Conservation (phyloP, 1,140 invertebrate species). For the Tetraneura akinire region DNA sequence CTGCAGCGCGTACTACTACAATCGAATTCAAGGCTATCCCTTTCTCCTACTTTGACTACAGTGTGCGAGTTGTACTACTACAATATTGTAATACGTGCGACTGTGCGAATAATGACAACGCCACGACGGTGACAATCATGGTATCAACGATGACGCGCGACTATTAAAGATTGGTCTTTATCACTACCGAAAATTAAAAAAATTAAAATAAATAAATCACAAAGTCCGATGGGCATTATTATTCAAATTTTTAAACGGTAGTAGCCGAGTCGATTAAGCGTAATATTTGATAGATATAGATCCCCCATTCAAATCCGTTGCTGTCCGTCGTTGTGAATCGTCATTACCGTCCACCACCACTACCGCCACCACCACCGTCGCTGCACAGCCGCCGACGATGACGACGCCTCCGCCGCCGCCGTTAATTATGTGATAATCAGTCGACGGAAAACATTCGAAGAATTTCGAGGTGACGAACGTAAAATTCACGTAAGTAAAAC, state of each 20-base stretch:
- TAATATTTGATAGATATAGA: background rate
- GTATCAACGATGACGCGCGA: conserved; percentile 24
- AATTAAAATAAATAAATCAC: background rate
- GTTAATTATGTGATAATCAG: conserved; percentile 40
- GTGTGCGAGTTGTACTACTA: no score
- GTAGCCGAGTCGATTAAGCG: background rate
- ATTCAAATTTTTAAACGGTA: background rate
- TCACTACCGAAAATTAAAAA: background rate
- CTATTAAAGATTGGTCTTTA: background rate
- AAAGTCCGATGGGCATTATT: background rate
- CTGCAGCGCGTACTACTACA: background rate
- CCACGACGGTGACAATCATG: no score
- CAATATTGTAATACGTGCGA: background rate
- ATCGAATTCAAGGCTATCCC: background rate
- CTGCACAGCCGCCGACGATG: background rate
- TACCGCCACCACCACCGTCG: background rate
- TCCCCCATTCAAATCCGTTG: background rate
- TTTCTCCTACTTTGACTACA: background rate
- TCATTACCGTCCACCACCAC: no score
- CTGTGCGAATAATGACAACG: background rate
- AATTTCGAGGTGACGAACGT: conserved; percentile 18
- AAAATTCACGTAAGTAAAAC: conserved; percentile 22
- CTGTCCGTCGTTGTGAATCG: background rate
- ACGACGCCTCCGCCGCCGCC: background rate
- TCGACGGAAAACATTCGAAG: conserved; percentile 28